Percentiles rank a stretch among this genome's conserved stretches.
Conservation (phyloP, 1,140 invertebrate genomes). For the Aphaenogaster ashmeadi region DNA sequence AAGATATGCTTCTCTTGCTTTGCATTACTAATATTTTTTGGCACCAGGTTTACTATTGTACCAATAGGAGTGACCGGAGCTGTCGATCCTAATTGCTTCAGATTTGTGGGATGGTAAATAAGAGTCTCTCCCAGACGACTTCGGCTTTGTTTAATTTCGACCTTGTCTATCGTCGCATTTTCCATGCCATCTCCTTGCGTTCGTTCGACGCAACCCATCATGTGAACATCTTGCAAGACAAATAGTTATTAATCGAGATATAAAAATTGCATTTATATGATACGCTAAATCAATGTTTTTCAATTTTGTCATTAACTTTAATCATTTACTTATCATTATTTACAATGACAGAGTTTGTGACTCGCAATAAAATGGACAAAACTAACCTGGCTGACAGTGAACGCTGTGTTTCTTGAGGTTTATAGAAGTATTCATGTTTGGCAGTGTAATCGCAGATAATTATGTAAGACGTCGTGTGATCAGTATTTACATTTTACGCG, state of each 20-base stretch:
- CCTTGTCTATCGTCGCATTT: constrained; percentile 77
- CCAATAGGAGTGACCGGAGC: constrained; percentile 85
- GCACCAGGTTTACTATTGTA: constrained; percentile 85
- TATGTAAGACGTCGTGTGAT: background rate
- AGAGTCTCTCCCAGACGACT: constrained; percentile 82
- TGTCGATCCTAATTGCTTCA: constrained; percentile 82
- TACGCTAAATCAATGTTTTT: background rate
- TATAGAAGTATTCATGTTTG: constrained; percentile 34
- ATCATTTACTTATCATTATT: constrained; percentile 6
- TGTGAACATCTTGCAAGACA: constrained; percentile 74
- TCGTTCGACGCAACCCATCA: constrained; percentile 80
- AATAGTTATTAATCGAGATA: background rate
- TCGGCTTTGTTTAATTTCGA: constrained; percentile 77
- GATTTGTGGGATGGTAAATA: constrained; percentile 86
- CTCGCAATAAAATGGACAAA: background rate
- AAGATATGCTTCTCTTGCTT: constrained; percentile 84
- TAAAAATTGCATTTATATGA: background rate
- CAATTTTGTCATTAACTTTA: background rate
- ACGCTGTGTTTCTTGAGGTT: constrained; percentile 30
- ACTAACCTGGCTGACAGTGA: constrained; percentile 55
- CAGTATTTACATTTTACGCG: background rate
- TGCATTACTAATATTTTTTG: constrained; percentile 80
- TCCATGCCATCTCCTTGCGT: constrained; percentile 89
- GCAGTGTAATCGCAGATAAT: constrained; percentile 35
- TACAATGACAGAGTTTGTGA: background rate